Evolutionary conservation across 2,888 invertebrate genomes (phyloP).

Genomic region (Tetheella fluctuosa): DNA sequence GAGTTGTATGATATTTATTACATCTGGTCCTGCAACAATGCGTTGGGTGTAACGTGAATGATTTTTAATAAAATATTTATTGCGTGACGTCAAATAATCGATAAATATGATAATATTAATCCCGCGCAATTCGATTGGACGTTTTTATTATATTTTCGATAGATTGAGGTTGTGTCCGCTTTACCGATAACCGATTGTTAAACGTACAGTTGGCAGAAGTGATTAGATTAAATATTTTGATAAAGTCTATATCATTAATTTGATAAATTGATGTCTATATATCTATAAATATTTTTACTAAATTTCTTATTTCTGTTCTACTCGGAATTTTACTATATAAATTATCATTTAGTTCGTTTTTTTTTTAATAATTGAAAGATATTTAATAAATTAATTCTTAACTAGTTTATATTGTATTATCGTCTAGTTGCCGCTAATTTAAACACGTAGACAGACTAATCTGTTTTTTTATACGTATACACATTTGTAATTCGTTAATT

Average conservation of each 20-base stretch:
- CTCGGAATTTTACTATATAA: too few species aligned
- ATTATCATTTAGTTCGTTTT: too few species aligned
- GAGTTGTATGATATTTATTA: neutral
- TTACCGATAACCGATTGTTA: constrained; percentile 4
- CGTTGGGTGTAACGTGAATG: neutral
- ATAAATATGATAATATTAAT: constrained; percentile 36
- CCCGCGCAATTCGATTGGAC: constrained; percentile 28
- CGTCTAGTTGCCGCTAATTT: too few species aligned
- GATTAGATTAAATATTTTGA: constrained; percentile 3
- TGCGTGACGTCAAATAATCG: constrained; percentile 31
- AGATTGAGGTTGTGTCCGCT: constrained; percentile 3
- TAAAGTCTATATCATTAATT: neutral
- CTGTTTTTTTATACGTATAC: neutral
- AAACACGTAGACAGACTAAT: neutral
- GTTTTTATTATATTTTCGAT: constrained; percentile 19
- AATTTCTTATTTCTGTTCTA: neutral
- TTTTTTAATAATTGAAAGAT: too few species aligned
- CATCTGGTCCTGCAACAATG: constrained; percentile 3
- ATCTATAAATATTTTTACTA: neutral
- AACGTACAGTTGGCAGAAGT: neutral
- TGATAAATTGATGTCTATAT: constrained; percentile 4
- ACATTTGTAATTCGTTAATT: constrained; percentile 10
- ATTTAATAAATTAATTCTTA: too few species aligned
- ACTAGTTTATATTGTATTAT: too few species aligned
- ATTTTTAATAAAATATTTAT: constrained; percentile 18